Evolutionary conservation across 2,888 invertebrate species (phyloP), one percentile per base, ranked within the genome.

Genomic region (Nipponacmea schrenckii): DNA sequence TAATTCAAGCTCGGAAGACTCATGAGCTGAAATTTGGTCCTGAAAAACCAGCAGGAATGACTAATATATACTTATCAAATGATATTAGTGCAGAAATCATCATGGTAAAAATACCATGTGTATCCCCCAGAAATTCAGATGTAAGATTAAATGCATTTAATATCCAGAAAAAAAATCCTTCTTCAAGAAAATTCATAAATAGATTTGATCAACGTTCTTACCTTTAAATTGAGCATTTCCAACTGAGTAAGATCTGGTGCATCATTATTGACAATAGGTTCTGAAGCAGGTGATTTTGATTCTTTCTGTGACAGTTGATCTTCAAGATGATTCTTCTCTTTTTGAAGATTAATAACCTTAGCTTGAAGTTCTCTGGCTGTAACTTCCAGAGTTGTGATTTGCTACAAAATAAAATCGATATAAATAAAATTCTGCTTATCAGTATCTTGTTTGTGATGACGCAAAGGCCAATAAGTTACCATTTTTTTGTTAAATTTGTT

Each of bases 291-390:
- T 20, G 70, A 31, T 56, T 20, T 14, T 20, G 45, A 45, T 15
- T 50, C 62, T n/a, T 63, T 45, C 44, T 56, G 69, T 17, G 73
- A 70, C 17, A 83, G 74, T 67, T 74, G 78, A 46, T 82, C 79
- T n/a, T 79, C 74, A 64, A 84, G 77, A 31, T 70, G 62, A 46
- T 79, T 75, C 64, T 83, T 83, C 67, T 84, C 84, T 71, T 82
- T 75, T 72, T 84, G 84, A 45, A 84, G 78, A 48, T 73, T 66
- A 62, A 79, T 78, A 15, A 84, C 80, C 69, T 84, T 83, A 50
- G 66, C 68, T 74, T 84, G 83, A 39, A 85, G 80, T 68, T 84
- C 83, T 31, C 74, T 74, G 31, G 82, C 80, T 45, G 79, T 81
- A 17, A 78, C 75, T 74, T 85, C 83, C 62, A 84, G 70, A 17